Percentiles rank a stretch among this genome's conserved stretches.
Evolutionary conservation across 2,888 invertebrate species (phyloP).

Genomic region (Ormyrus thymus): DNA sequence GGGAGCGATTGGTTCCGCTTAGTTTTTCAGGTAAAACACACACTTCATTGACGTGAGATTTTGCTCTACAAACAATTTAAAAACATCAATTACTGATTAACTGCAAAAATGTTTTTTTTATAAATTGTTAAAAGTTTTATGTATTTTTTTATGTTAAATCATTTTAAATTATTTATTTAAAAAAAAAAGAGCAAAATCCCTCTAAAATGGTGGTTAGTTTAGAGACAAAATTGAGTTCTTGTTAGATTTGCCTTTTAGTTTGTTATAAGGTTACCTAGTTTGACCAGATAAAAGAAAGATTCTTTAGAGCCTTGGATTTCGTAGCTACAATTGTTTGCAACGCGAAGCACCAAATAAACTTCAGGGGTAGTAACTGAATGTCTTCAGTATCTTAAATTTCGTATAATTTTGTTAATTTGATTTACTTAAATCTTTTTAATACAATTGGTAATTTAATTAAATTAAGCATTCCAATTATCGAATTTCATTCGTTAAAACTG

Average conservation of each 20-base stretch:
- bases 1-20: constrained; percentile 55
- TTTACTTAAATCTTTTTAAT: too few relatives aligned
- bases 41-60: background rate
- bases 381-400: background rate
- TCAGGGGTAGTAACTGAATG: constrained; percentile 11
- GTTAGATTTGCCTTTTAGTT: constrained; percentile 14
- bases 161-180: constrained; percentile 11
- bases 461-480: too few relatives aligned
- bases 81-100: too few relatives aligned
- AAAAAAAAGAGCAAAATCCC: background rate
- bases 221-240: too few relatives aligned
- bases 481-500: too few relatives aligned
- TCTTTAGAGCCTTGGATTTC: constrained; percentile 27
- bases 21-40: background rate
- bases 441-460: too few relatives aligned
- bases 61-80: too few relatives aligned
- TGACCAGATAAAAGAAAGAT: constrained; percentile 18
- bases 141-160: too few relatives aligned
- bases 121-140: too few relatives aligned
- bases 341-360: constrained; percentile 5
- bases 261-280: constrained; percentile 25
- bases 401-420: background rate
- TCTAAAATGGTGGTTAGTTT: too few relatives aligned
- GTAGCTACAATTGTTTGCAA: constrained; percentile 33
- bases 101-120: too few relatives aligned